Evolutionary conservation across 2,113 vertebrate genomes (phyloP), one percentile per base, ranked within the genome.

Genomic region (Menura novaehollandiae): DNA sequence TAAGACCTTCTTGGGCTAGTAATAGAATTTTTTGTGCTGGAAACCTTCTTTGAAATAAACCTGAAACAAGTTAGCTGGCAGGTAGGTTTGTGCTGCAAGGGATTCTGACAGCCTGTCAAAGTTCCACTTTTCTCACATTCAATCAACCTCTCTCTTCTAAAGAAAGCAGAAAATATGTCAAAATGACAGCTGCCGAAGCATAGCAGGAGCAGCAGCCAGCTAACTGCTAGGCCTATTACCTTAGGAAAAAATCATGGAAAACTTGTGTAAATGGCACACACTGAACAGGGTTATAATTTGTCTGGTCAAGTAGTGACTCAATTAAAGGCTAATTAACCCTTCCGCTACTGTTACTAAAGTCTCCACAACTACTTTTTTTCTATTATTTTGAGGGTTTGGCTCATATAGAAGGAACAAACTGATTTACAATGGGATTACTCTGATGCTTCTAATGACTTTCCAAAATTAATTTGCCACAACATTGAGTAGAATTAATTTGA

Each of bases 71-170:
- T 95, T 95, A 98, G 97, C 98, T 98, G 98, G 98, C 98, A 98
- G 98, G 98, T 98, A 98, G 97, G 96, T 98, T 97, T 98, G 94
- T 97, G 97, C 97, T 96, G 98, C 97, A 96, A 98, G 97, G 95
- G 96, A 98, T 97, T 98, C 97, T 98, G 98, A 98, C 98, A 98
- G 96, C 93, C 97, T 98, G 98, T 98, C 98, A 98, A 97, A 97
- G 97, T 98, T 96, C 97, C 93, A 98, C 97, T 98, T 98, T 98
- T 98, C 98, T 98, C 98, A 98, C 97, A 98, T 98, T 98, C 98
- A 97, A 96, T 98, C 97, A 98, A 98, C 97, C 96, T 97, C 97
- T 97, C 96, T 98, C 97, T 98, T 98, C 97, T 97, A 98, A 98
- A 98, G 98, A 98, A 98, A 98, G 98, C 95, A 97, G 94, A 97